Base-by-base conservation (phyloP, 2,888 invertebrate genomes). In the Orchesella flavescens region DNA sequence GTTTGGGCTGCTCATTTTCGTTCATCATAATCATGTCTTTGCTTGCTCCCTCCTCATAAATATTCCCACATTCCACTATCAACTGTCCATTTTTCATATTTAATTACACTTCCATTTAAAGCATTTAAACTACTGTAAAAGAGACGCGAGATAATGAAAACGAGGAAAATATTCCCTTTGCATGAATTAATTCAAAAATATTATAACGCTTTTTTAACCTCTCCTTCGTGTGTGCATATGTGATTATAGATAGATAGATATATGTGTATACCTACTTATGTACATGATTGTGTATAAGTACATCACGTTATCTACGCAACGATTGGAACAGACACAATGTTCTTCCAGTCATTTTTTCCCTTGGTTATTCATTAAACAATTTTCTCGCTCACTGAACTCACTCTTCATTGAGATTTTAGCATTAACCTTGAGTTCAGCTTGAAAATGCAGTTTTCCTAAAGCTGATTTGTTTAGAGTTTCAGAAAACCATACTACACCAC, bases 41-140 rank as follows among this genome's bases (percentile, higher is more conserved):
- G 15, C 49, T 15, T 49, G n/a, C 49, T 49, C n/a, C n/a, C n/a
- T n/a, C n/a, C n/a, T n/a, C 63, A 63, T 21, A 24, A 66, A 66
- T 63, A 17, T 21, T 61, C 57, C 55, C 68, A 61, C 78, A 71
- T 78, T 71, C 49, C 71, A 7, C 61, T 19, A 77, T 77, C 53
- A 46, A 1, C 55, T 46, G 59, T 23, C 43, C 66, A 65, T 79
- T 72, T 72, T 72, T 79, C 61, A 72, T 49, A 61, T 59, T 74
- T 75, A 82, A 82, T 75, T 74, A 74, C 65, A 55, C 71, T 61
- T 82, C 82, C 82, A 82, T 82, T 63, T 82, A 57, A 82, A 75
- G 76, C 24, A 43, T 10, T 21, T 24, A 61, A 61, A 61, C 19
- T 53, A 15, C 59, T 68, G 61, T 24, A 55, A 53, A 68, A 68